These are phyloP conservation scores for Laticauda laticaudata DNA, from an alignment of 2,113 vertebrate genomes.

Conservation along the genomic window DNA sequence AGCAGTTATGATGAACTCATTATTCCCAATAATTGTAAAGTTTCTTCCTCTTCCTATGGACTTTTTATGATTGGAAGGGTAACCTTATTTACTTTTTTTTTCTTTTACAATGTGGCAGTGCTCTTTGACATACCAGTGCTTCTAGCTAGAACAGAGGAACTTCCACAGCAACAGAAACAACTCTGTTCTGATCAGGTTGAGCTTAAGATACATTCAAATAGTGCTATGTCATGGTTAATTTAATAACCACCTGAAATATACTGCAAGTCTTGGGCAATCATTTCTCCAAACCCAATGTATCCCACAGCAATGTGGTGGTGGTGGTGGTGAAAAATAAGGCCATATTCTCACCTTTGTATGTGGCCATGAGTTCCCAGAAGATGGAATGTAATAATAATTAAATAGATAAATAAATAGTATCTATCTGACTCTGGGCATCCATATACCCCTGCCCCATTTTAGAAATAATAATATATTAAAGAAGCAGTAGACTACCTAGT, in stretches of 20 bases:
- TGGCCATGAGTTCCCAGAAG: not conserved
- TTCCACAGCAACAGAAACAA: not conserved
- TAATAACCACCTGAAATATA: not conserved
- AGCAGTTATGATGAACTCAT: not conserved
- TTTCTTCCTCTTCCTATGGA: not conserved
- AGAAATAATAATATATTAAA: not conserved
- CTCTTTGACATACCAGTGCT: not conserved
- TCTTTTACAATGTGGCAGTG: not conserved
- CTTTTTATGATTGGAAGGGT: not conserved
- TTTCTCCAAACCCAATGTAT: not conserved
- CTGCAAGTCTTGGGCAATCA: not conserved
- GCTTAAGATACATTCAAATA: not conserved
- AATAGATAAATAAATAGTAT: not conserved
- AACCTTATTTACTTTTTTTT: not conserved
- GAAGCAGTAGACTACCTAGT: too few species aligned
- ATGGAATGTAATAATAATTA: not conserved
- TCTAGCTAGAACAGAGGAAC: not conserved
- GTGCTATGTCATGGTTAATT: not conserved
- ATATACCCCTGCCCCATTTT: not conserved
- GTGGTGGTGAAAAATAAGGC: not conserved
- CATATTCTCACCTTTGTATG: not conserved
- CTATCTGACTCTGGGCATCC: not conserved
- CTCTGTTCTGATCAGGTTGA: not conserved
- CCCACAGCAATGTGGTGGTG: not conserved
- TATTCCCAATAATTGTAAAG: not conserved